These are phyloP conservation scores for Heterotis niloticus DNA, from an alignment of 2,113 vertebrate species.

Conservation along the genomic window DNA sequence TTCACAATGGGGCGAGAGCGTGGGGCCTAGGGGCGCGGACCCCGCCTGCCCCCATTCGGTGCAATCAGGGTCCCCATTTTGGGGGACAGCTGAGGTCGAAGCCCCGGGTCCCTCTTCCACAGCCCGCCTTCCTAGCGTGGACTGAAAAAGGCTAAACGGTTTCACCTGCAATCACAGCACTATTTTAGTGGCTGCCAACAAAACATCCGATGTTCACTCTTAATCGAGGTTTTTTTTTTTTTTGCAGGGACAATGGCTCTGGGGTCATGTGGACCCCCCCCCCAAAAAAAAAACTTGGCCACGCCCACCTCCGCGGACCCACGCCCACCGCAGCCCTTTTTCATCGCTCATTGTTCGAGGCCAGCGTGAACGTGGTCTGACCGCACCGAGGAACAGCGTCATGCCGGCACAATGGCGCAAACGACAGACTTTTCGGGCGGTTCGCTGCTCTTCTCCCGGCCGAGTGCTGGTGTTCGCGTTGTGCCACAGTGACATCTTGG, in stretches of 20 bases:
- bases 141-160: neutral
- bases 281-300: neutral
- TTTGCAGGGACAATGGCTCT: neutral
- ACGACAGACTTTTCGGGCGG: too few relatives aligned
- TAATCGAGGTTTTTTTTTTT: slow-evolving; percentile 26
- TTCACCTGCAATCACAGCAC: slow-evolving; percentile 40
- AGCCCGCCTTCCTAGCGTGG: slow-evolving; percentile 11
- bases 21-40: too few relatives aligned
- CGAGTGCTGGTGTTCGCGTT: too few relatives aligned
- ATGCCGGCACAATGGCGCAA: too few relatives aligned
- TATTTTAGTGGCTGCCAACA: slow-evolving; percentile 25
- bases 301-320: slow-evolving; percentile 4
- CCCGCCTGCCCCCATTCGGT: slow-evolving; percentile 46
- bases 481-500: too few relatives aligned
- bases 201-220: slow-evolving; percentile 33
- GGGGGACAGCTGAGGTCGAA: slow-evolving; percentile 20
- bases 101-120: slow-evolving; percentile 14
- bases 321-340: too few relatives aligned
- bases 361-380: too few relatives aligned
- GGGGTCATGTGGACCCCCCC: neutral
- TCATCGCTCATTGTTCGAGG: neutral
- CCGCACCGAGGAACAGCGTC: too few relatives aligned
- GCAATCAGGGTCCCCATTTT: slow-evolving; percentile 50
- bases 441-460: too few relatives aligned
- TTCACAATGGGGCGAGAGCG: too few relatives aligned